Evolutionary conservation across 2,113 vertebrate species (phyloP), one percentile per base, ranked within the genome.

Genomic region (Shinisaurus crocodilurus): DNA sequence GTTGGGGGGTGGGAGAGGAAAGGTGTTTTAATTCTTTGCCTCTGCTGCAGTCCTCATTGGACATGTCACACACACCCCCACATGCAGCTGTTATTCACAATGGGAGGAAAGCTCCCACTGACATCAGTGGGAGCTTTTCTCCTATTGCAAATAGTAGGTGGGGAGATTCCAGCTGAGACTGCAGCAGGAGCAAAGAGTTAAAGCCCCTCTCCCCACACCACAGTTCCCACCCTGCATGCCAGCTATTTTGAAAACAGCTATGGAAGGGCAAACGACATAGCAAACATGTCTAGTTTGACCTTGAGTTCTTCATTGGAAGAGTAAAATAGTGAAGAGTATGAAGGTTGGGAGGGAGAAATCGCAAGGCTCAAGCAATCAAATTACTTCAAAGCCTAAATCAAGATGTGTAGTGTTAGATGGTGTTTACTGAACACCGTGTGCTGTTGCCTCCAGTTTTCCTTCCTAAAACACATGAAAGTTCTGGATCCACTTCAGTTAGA

Each of bases 391-490:
- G 16, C 27, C 1, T 57, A 32, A 43, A 83, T 75, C 20, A 4
- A 6, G 25, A 0, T 29, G 87, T 48, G 65, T 69, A 75, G 40
- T 5, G 27, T 76, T 25, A 57, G 63, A n/a, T 84, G 45, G 45
- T 69, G 63, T 69, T 84, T 84, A 43, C 74, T 70, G 81, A 77
- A 79, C 20, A 48, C 75, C 6, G 29, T 91, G 27, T 89, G 90
- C 84, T 88, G 63, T 82, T 70, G 84, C 50, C 18, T 43, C 1
- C 79, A 80, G n/a, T 43, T 88, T 87, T 93, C 2, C 60, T 91
- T n/a, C n/a, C 89, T 67, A 91, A 57, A 57, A 92, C 82, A 63
- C 88, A 34, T 10, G 16, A 76, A 50, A 18, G 86, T 87, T 81
- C 79, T 0, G 2, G 50, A 72, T 88, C 32, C 32, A 76, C 72